A percentile compares a stretch with the other conserved stretches of the same genome.
These are phyloP conservation scores for Tragelaphus strepsiceros DNA, from an alignment of 2,113 vertebrate species.

Conservation along the genomic window DNA sequence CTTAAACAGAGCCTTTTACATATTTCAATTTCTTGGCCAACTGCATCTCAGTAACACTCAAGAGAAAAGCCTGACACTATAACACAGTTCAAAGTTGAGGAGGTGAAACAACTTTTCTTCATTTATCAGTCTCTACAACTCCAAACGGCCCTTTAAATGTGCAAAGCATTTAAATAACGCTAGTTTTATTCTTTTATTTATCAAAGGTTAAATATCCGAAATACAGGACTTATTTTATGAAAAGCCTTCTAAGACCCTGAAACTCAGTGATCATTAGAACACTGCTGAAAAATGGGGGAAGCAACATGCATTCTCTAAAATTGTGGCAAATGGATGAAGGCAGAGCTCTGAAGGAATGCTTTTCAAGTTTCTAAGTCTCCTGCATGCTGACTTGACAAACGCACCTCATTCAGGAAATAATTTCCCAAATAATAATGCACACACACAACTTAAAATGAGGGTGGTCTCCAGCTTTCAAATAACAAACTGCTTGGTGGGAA, in stretches of 20 bases:
- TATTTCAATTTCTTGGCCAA: neutral
- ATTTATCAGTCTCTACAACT: neutral
- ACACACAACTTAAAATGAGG: neutral
- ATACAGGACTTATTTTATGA: neutral
- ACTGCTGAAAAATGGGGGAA: neutral
- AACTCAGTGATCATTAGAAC: conserved; percentile 4
- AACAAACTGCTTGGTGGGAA: neutral
- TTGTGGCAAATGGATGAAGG: neutral
- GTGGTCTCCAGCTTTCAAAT: conserved; percentile 26
- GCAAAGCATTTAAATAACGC: neutral
- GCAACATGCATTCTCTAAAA: neutral
- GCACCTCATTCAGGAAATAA: conserved; percentile 20
- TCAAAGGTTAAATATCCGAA: neutral
- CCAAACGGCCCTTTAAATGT: neutral
- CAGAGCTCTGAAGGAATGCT: neutral
- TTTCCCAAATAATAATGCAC: conserved; percentile 15
- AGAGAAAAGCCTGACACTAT: neutral
- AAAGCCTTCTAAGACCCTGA: neutral
- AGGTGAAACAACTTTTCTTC: neutral
- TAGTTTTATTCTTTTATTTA: neutral
- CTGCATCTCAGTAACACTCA: neutral
- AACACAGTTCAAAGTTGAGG: neutral
- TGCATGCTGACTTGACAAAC: conserved; percentile 18
- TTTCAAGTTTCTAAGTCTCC: conserved; percentile 2
- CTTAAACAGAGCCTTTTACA: neutral